These are phyloP conservation scores for Ochropleura plecta DNA, from an alignment of 2,888 invertebrate species.

Conservation along the genomic window DNA sequence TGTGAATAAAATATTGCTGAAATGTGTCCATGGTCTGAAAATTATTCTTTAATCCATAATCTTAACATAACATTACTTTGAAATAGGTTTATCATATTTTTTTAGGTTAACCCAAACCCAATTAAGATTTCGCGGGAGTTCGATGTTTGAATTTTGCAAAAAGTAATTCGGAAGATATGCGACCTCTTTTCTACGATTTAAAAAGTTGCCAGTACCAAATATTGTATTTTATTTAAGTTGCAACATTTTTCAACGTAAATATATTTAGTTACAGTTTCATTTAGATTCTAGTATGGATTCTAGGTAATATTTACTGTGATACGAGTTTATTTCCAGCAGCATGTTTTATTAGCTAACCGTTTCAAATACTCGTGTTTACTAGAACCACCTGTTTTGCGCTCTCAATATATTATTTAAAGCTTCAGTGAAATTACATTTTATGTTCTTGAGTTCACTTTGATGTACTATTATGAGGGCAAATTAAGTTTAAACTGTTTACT, in stretches of 20 bases:
- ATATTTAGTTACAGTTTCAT: conserved; percentile 17
- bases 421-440: conserved; percentile 37
- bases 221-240: conserved; percentile 15
- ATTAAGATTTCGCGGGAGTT: conserved; percentile 14
- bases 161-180: background rate
- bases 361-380: conserved; percentile 22
- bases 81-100: conserved; percentile 3
- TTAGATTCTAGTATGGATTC: conserved; percentile 25
- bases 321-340: conserved; percentile 2
- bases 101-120: conserved; percentile 12
- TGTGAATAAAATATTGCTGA: conserved; percentile 41
- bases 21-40: conserved; percentile 17
- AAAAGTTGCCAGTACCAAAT: conserved; percentile 23
- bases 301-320: conserved; percentile 9
- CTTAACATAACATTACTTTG: conserved; percentile 21
- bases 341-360: conserved; percentile 29
- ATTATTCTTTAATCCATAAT: conserved; percentile 22
- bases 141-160: conserved; percentile 30
- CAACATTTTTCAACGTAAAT: conserved; percentile 3
- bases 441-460: conserved; percentile 29
- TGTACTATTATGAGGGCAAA: background rate
- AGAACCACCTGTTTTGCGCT: conserved; percentile 46
- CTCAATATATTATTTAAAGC: conserved; percentile 30
- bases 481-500: background rate
- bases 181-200: conserved; percentile 25